phyloP scores from a whole-genome alignment of 2,797 vertebrate species.

The Varecia variegata region DNA sequence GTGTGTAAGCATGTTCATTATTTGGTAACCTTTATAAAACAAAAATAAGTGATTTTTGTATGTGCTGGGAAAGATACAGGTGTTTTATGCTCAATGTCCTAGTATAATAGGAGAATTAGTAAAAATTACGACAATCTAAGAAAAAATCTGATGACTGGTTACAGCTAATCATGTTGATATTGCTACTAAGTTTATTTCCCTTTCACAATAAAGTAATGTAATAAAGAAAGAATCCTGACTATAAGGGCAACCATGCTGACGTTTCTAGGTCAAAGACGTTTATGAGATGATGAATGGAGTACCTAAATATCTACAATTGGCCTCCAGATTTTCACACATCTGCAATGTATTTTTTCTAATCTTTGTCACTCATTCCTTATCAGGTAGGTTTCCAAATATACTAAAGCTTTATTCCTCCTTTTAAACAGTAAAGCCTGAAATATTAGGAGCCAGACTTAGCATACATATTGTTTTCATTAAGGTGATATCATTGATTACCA shows the following conservation, averaged over 20 bases:
- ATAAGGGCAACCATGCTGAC: background rate
- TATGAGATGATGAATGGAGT: background rate
- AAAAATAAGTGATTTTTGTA: background rate
- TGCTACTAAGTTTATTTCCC: background rate
- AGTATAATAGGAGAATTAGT: background rate
- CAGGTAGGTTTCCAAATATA: background rate
- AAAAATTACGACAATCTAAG: background rate
- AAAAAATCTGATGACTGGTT: background rate
- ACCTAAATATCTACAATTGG: background rate
- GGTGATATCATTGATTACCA: background rate
- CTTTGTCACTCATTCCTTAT: background rate
- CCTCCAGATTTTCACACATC: background rate
- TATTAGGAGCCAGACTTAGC: background rate
- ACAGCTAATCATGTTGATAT: background rate
- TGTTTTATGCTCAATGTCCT: background rate
- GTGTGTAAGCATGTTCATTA: background rate
- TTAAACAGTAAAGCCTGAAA: background rate
- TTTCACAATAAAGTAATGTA: background rate
- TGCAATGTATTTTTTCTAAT: background rate
- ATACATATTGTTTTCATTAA: background rate
- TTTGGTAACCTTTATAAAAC: background rate
- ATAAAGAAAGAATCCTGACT: conserved; percentile 3
- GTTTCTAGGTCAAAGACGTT: conserved; percentile 45
- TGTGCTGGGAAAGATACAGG: background rate
- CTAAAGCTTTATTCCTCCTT: background rate